Evolutionary conservation across 2,113 vertebrate genomes (phyloP).

Genomic region (Bubo bubo): DNA sequence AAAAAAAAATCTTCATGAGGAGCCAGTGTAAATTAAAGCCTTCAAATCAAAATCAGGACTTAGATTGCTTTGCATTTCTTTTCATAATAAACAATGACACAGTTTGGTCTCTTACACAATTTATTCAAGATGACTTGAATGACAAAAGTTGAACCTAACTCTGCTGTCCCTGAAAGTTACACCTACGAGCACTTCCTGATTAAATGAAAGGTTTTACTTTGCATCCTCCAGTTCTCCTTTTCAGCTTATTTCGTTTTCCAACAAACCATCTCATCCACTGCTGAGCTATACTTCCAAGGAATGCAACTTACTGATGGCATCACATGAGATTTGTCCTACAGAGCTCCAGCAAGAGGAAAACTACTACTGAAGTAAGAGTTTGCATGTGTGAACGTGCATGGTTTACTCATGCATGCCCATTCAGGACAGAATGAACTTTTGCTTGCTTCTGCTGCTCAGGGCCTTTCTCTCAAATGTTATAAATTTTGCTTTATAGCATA

Average conservation of each 20-base stretch:
- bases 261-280: neutral
- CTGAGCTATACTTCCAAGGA: neutral
- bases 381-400: neutral
- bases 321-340: neutral
- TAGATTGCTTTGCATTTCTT: slow-evolving; percentile 48
- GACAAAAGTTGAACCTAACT: slow-evolving; percentile 12
- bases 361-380: neutral
- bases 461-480: slow-evolving; percentile 4
- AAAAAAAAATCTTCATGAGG: slow-evolving; percentile 15
- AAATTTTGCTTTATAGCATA: neutral
- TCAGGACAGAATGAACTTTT: neutral
- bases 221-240: neutral
- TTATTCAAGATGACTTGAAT: slow-evolving; percentile 22
- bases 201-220: neutral
- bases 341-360: neutral
- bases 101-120: neutral
- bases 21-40: slow-evolving; percentile 60
- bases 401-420: neutral
- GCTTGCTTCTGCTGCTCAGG: neutral
- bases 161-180: neutral
- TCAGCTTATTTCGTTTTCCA: neutral
- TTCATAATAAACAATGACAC: slow-evolving; percentile 3
- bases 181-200: neutral
- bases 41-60: slow-evolving; percentile 63
- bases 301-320: neutral